Conservation (phyloP, 1,140 invertebrate genomes). For the Plutomurus gul region DNA sequence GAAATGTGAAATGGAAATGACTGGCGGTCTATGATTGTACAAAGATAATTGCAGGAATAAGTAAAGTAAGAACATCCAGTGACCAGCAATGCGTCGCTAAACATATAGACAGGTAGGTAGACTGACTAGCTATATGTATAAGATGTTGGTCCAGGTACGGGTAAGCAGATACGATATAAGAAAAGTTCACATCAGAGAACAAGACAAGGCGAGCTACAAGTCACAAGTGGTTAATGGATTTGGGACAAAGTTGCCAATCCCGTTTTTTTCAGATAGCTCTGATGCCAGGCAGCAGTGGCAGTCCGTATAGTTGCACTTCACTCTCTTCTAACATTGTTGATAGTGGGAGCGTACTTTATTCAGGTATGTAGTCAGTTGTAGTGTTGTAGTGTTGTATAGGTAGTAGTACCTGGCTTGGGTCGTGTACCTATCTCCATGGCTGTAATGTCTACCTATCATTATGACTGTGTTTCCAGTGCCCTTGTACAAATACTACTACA, state of each 20-base stretch:
- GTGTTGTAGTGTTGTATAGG: too few relatives aligned
- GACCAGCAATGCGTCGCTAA: background rate
- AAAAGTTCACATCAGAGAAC: slow-evolving; percentile 6
- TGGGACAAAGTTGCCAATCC: slow-evolving; percentile 41
- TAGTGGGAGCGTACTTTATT: too few relatives aligned
- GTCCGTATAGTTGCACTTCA: too few relatives aligned
- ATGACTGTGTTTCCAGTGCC: too few relatives aligned
- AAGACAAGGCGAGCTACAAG: background rate
- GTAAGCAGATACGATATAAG: too few relatives aligned
- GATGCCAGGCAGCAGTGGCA: background rate
- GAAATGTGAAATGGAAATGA: slow-evolving; percentile 24
- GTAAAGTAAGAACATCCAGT: slow-evolving; percentile 2
- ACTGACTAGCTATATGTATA: background rate
- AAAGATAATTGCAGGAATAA: slow-evolving; percentile 5
- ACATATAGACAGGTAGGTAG: too few relatives aligned
- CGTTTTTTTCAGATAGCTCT: slow-evolving; percentile 24
- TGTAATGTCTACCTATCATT: too few relatives aligned
- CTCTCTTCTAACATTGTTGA: too few relatives aligned
- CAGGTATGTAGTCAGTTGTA: too few relatives aligned
- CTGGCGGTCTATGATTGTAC: slow-evolving; percentile 11
- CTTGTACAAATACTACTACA: too few relatives aligned
- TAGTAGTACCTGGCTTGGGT: too few relatives aligned
- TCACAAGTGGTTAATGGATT: slow-evolving; percentile 22
- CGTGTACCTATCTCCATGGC: too few relatives aligned
- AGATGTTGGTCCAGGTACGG: background rate